Conservation (phyloP, 2,113 vertebrate species). For the Tricholaema leucomelas region DNA sequence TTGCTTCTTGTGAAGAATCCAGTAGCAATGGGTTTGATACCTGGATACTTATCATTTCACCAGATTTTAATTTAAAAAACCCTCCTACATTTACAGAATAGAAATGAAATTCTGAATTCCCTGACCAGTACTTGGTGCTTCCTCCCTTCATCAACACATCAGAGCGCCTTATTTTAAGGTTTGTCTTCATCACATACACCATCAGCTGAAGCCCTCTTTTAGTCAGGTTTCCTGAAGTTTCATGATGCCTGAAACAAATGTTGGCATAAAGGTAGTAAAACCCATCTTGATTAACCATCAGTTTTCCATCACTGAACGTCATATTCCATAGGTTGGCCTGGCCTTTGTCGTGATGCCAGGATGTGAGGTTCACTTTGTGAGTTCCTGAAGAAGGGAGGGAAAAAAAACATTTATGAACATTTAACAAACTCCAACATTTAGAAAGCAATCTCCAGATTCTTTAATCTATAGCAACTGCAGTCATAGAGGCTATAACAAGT, state of each 20-base stretch:
- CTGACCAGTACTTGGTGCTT: conserved; percentile 88
- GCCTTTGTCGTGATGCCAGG: conserved; percentile 86
- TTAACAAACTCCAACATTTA: not conserved
- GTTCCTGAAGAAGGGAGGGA: conserved; percentile 56
- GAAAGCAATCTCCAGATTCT: not conserved
- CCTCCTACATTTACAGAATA: conserved; percentile 94
- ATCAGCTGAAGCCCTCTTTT: conserved; percentile 86
- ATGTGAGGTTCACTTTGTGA: conserved; percentile 78
- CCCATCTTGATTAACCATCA: conserved; percentile 86
- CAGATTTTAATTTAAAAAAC: conserved; percentile 82
- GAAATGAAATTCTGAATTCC: conserved; percentile 86
- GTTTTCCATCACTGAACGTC: conserved; percentile 80
- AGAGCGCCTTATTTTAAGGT: conserved; percentile 80
- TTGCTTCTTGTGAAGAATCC: conserved; percentile 87
- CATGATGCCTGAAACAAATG: conserved; percentile 91
- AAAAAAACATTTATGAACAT: not conserved
- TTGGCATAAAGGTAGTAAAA: conserved; percentile 96
- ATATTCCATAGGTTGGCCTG: conserved; percentile 81
- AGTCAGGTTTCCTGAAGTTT: conserved; percentile 65
- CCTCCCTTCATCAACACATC: conserved; percentile 88
- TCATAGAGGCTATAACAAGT: not conserved
- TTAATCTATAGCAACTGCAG: not conserved
- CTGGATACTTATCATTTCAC: conserved; percentile 87
- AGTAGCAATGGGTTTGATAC: conserved; percentile 89
- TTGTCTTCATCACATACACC: conserved; percentile 88